Evolutionary conservation across 1,140 invertebrate genomes (phyloP).

Genomic region (Camponotus floridanus): DNA sequence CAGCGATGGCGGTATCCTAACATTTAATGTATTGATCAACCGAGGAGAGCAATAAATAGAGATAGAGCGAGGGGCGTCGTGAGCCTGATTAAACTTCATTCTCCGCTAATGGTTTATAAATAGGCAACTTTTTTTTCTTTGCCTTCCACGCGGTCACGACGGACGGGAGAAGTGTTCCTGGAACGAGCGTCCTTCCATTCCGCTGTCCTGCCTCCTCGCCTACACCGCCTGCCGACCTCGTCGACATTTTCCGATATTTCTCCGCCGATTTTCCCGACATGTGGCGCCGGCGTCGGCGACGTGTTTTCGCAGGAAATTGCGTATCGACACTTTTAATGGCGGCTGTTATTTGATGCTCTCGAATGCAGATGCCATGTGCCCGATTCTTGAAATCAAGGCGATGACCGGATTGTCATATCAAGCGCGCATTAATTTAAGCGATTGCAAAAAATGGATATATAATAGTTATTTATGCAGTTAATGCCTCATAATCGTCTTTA

Average conservation of each 20-base stretch:
- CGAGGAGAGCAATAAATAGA: constrained; percentile 75
- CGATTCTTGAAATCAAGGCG: constrained; percentile 24
- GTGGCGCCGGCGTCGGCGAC: constrained; percentile 41
- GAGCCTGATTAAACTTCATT: constrained; percentile 81
- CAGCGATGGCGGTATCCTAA: constrained; percentile 64
- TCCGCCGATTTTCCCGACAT: constrained; percentile 35
- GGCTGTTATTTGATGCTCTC: constrained; percentile 47
- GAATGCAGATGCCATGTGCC: constrained; percentile 24
- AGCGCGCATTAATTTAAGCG: not conserved
- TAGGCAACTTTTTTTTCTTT: constrained; percentile 70
- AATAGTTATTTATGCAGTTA: no score
- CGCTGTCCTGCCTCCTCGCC: constrained; percentile 52
- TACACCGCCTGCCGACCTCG: constrained; percentile 35
- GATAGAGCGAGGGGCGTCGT: constrained; percentile 57
- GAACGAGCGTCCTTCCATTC: constrained; percentile 64
- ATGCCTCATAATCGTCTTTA: not conserved
- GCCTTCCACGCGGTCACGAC: constrained; percentile 31
- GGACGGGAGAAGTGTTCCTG: constrained; percentile 52
- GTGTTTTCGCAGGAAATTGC: constrained; percentile 58
- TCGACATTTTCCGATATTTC: constrained; percentile 55
- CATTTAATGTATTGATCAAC: constrained; percentile 78
- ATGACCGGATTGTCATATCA: not conserved
- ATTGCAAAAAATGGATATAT: not conserved
- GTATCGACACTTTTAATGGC: constrained; percentile 56
- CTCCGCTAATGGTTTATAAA: constrained; percentile 80